Percentiles rank a stretch among this genome's conserved stretches.
Conservation (phyloP, 64 coral and sea anemone species). For the Exaiptasia diaphana region DNA sequence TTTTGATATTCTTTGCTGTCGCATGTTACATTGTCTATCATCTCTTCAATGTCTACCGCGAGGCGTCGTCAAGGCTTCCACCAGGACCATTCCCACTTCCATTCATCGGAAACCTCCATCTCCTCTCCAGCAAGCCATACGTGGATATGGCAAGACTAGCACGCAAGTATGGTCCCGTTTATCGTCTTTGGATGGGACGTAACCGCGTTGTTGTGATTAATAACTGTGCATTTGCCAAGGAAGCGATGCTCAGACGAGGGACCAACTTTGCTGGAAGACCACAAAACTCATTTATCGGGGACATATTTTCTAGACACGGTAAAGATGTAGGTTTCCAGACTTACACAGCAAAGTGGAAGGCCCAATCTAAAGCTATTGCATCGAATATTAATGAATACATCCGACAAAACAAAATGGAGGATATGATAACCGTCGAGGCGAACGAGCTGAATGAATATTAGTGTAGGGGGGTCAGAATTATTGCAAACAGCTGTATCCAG, state of each 20-base stretch:
- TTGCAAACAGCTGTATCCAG: no score
- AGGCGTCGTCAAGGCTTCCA: no score
- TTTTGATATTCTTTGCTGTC: no score
- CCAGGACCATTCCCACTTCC: constrained; percentile 68
- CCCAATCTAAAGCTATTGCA: constrained; percentile 12
- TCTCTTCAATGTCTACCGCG: no score
- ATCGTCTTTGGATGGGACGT: constrained; percentile 10
- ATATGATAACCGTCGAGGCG: constrained; percentile 7
- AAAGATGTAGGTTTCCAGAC: constrained; percentile 32
- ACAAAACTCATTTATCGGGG: constrained; percentile 26
- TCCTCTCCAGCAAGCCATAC: constrained; percentile 11
- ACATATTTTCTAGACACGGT: constrained; percentile 41
- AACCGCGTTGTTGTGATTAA: constrained; percentile 25
- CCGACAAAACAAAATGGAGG: background rate
- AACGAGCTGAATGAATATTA: no score
- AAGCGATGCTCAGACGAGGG: constrained; percentile 24
- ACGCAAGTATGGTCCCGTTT: constrained; percentile 48
- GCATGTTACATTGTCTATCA: no score
- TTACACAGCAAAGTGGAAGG: background rate
- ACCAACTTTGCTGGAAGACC: constrained; percentile 51
- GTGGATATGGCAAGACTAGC: constrained; percentile 26
- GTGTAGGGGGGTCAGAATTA: no score
- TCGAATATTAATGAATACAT: background rate
- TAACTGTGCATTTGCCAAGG: constrained; percentile 19
- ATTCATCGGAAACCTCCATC: constrained; percentile 52